Conservation (phyloP, 1,140 invertebrate species). For the Homarus americanus region DNA sequence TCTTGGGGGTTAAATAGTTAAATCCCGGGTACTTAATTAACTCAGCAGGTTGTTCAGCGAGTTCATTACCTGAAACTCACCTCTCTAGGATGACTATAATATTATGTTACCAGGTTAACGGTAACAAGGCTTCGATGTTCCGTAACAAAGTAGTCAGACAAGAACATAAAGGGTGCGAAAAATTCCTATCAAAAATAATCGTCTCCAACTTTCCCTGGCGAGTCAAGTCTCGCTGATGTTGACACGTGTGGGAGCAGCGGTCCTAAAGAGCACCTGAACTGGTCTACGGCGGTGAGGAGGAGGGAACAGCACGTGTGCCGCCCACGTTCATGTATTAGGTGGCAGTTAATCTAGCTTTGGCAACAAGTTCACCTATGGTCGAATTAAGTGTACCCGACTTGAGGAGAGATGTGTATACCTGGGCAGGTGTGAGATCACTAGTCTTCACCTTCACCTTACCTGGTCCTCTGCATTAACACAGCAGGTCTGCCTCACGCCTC, state of each 20-base stretch:
- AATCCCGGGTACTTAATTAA: not conserved
- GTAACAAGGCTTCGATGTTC: not conserved
- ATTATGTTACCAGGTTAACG: not conserved
- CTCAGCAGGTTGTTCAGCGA: not conserved
- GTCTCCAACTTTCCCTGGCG: not conserved
- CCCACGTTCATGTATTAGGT: too few relatives aligned
- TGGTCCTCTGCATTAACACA: too few relatives aligned
- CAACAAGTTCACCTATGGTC: too few relatives aligned
- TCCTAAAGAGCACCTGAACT: not conserved
- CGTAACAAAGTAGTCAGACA: not conserved
- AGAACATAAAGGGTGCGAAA: not conserved
- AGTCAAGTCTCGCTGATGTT: not conserved
- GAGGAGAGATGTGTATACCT: too few relatives aligned
- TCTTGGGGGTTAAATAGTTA: too few relatives aligned
- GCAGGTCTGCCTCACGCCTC: too few relatives aligned
- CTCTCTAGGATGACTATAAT: not conserved
- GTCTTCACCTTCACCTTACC: too few relatives aligned
- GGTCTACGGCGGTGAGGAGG: not conserved
- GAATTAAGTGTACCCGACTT: too few relatives aligned
- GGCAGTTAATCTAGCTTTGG: too few relatives aligned
- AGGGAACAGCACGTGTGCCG: too few relatives aligned
- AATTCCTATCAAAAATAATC: not conserved
- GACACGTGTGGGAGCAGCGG: not conserved
- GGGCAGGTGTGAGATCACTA: too few relatives aligned
- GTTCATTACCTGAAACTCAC: not conserved